Base-by-base conservation (phyloP, 2,113 vertebrate genomes). In the Motacilla tschutschensis region DNA sequence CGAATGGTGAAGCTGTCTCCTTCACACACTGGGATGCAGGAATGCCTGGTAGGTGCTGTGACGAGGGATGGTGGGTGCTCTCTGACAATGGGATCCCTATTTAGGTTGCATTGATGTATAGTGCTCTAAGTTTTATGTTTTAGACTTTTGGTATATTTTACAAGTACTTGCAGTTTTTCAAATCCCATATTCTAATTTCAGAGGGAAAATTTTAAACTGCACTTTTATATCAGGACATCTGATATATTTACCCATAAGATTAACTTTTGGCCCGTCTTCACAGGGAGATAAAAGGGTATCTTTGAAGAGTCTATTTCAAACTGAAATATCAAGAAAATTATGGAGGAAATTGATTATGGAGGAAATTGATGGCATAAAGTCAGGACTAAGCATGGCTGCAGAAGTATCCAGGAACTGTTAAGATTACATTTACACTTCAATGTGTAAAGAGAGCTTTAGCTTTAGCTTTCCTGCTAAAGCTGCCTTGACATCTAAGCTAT, bases 11-110 rank as follows among this genome's bases (percentile, higher is more conserved):
- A 87, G 65, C 53, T 0, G 95, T 98, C 41, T 94, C 77, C 31
- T 99, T 98, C 90, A 99, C 98, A 0, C 97, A 99, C 95, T 99
- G 99, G 96, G 97, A 97, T 51, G 81, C 95, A 8, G 97, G 97
- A 66, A 98, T 99, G 98, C 99, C 98, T 96, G 98, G 99, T 99
- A 96, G 17, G 91, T 78, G 18, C 21, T 1, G 1, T 5, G 16
- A 13, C 18, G 9, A 31, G 19, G 18, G 8, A 13, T 14, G 21
- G 20, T 46, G 51, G 51, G 31, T 21, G 51, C 51, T n/a, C 18
- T 53, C 70, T 51, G 47, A 35, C 8, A 15, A 3, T 3, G 0
- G 15, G 11, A 10, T 25, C 20, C 8, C 21, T 41, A 1, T 47
- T 59, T 59, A 41, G 5, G 2, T 51, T 55, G 28, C 1, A 1